phyloP scores from a whole-genome alignment of 2,797 vertebrate species.

The Rostrhamus sociabilis region DNA sequence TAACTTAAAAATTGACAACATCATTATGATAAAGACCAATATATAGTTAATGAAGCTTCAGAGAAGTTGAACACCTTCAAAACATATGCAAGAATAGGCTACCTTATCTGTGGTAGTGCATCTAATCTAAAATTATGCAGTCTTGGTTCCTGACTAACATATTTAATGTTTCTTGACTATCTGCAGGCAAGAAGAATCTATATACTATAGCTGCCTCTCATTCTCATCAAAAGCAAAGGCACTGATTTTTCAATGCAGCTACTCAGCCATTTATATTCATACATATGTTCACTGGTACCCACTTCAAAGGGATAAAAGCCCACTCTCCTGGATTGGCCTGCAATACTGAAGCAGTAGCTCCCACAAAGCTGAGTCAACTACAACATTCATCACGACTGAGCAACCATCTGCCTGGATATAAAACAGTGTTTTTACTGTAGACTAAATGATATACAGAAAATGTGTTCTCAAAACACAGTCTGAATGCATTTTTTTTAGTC shows the following conservation, averaged over 20 bases:
- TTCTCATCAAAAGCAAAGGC: not conserved
- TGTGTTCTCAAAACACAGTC: not conserved
- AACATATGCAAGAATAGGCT: not conserved
- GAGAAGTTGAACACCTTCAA: not conserved
- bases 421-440: not conserved
- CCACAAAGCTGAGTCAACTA: not conserved
- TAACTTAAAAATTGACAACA: not conserved
- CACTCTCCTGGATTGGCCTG: not conserved
- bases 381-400: not conserved
- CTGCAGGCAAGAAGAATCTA: not conserved
- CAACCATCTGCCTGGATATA: slow-evolving; percentile 5
- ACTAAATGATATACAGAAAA: not conserved
- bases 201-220: not conserved
- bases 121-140: not conserved
- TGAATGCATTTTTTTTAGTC: not conserved
- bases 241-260: not conserved
- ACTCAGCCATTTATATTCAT: not conserved
- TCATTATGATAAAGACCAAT: not conserved
- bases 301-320: not conserved
- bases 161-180: not conserved
- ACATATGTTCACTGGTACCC: not conserved
- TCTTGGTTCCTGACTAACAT: not conserved
- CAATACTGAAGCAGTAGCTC: not conserved
- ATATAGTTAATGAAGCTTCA: not conserved
- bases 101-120: not conserved